Evolutionary conservation across 2,797 vertebrate species (phyloP).

Genomic region (Pogonophryne albipinna): DNA sequence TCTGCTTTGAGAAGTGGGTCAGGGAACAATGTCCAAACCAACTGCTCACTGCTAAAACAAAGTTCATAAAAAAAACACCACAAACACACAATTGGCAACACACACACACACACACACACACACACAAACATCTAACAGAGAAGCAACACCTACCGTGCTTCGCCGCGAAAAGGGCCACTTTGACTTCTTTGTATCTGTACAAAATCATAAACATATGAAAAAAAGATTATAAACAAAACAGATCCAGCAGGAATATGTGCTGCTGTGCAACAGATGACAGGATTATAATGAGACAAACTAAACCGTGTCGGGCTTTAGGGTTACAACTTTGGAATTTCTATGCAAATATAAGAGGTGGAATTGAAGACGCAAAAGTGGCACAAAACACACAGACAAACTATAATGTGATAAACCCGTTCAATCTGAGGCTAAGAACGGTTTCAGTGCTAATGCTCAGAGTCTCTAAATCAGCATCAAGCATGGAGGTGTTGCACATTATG

Average conservation of each 20-base stretch:
- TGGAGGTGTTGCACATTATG: neutral
- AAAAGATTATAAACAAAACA: slow-evolving; percentile 3
- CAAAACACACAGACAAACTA: neutral
- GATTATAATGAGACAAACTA: slow-evolving; percentile 36
- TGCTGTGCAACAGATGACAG: neutral
- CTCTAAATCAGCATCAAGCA: neutral
- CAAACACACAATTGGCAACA: slow-evolving; percentile 10
- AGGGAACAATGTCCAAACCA: slow-evolving; percentile 79
- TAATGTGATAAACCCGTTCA: neutral
- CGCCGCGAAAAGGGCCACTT: slow-evolving; percentile 92
- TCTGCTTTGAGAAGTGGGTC: slow-evolving; percentile 82
- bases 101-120: too few relatives aligned
- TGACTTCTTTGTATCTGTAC: slow-evolving; percentile 90
- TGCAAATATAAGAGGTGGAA: neutral
- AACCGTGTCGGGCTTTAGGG: neutral
- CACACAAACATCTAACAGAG: neutral
- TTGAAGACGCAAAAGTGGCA: neutral
- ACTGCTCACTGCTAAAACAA: slow-evolving; percentile 54
- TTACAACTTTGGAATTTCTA: slow-evolving; percentile 10
- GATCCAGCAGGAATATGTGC: neutral
- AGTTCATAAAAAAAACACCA: slow-evolving; percentile 51
- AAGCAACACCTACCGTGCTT: slow-evolving; percentile 83
- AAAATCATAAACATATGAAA: slow-evolving; percentile 18
- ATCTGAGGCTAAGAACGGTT: neutral
- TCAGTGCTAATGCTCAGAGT: neutral